phyloP scores from a whole-genome alignment of 1,140 invertebrate genomes.

The Eupeodes corollae region DNA sequence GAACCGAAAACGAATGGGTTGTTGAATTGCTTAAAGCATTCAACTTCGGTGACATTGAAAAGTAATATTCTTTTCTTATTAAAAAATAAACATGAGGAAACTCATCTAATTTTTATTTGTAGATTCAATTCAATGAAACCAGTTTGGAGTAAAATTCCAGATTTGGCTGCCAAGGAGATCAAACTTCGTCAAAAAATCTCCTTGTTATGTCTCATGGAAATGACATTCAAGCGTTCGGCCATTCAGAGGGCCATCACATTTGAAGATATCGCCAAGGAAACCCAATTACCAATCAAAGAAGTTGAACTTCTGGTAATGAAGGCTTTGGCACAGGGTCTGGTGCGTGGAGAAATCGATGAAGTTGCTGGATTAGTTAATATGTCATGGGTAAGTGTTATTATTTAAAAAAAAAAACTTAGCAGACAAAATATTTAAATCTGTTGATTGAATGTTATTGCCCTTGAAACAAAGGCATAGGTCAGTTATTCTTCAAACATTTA shows the following conservation, averaged over 20 bases:
- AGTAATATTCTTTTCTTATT: constrained; percentile 16
- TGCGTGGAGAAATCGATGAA: constrained; percentile 92
- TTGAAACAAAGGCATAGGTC: no score
- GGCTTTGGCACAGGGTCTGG: constrained; percentile 86
- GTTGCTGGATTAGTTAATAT: constrained; percentile 67
- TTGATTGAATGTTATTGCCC: no score
- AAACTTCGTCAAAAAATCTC: constrained; percentile 87
- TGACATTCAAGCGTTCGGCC: constrained; percentile 63
- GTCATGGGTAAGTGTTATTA: constrained; percentile 61
- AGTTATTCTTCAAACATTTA: no score
- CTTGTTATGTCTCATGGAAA: constrained; percentile 92
- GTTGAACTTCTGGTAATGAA: constrained; percentile 97
- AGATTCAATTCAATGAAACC: constrained; percentile 75
- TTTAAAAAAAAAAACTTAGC: no score
- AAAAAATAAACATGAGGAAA: background rate
- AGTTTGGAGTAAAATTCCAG: constrained; percentile 71
- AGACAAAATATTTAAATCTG: no score
- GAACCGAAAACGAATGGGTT: constrained; percentile 78
- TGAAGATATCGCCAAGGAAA: constrained; percentile 77
- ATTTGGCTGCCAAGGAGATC: constrained; percentile 74
- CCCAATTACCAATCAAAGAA: constrained; percentile 67
- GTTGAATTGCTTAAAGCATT: constrained; percentile 84
- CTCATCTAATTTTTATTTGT: background rate
- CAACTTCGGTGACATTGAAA: constrained; percentile 78
- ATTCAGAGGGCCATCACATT: constrained; percentile 75